These are phyloP conservation scores for Caenorhabditis virilis DNA, from an alignment of 2,888 invertebrate species.

Conservation along the genomic window DNA sequence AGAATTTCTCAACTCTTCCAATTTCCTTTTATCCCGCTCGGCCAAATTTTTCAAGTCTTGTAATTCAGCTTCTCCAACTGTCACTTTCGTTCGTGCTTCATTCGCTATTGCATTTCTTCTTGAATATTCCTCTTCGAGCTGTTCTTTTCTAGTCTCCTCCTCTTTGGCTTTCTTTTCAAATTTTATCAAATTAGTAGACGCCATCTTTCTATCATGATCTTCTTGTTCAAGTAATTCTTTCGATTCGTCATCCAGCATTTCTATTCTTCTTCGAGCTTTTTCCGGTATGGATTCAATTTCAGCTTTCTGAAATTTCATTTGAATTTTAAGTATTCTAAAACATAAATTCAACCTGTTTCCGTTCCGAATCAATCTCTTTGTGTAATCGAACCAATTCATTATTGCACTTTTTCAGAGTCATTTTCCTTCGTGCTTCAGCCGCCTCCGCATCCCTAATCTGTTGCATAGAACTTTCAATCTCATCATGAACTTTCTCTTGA, in stretches of 20 bases:
- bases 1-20: conserved; percentile 61
- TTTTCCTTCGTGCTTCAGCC: conserved; percentile 10
- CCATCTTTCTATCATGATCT: not conserved
- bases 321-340: not conserved
- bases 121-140: conserved; percentile 13
- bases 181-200: not conserved
- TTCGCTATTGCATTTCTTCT: conserved; percentile 31
- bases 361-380: conserved; percentile 10
- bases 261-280: conserved; percentile 32
- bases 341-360: conserved; percentile 6
- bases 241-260: conserved; percentile 63
- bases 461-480: not conserved
- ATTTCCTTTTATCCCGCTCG: conserved; percentile 12
- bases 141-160: not conserved
- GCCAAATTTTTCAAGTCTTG: conserved; percentile 72
- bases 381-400: conserved; percentile 4
- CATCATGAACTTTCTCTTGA: conserved; percentile 3
- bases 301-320: not conserved
- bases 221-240: conserved; percentile 71
- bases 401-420: conserved; percentile 53
- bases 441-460: conserved; percentile 1
- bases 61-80: conserved; percentile 69
- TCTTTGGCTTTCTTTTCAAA: conserved; percentile 3
- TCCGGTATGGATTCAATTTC: conserved; percentile 36
- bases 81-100: conserved; percentile 72